phyloP scores from a whole-genome alignment of 2,113 vertebrate genomes.

The rabbit (Oryctolagus cuniculus) region mOryCun1.1 NC_091444.1:66789001-66789500 shows the following conservation, averaged over 20 bases:
- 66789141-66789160: background rate
- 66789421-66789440: background rate
- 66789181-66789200: background rate
- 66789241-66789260: background rate
- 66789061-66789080: background rate
- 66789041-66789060: background rate
- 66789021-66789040: background rate
- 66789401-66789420: constrained; percentile 14
- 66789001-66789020: background rate
- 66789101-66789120: background rate
- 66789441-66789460: background rate
- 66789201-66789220: background rate
- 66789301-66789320: background rate
- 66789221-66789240: background rate
- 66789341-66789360: constrained; percentile 31
- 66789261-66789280: background rate
- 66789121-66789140: background rate
- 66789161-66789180: background rate
- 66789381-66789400: background rate
- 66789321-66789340: background rate
- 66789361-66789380: background rate
- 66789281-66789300: constrained; percentile 22
- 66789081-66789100: background rate
- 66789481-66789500: background rate
- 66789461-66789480: background rate